These are phyloP conservation scores for Anoplolepis gracilipes DNA, from an alignment of 1,140 invertebrate genomes.

Conservation along the genomic window DNA sequence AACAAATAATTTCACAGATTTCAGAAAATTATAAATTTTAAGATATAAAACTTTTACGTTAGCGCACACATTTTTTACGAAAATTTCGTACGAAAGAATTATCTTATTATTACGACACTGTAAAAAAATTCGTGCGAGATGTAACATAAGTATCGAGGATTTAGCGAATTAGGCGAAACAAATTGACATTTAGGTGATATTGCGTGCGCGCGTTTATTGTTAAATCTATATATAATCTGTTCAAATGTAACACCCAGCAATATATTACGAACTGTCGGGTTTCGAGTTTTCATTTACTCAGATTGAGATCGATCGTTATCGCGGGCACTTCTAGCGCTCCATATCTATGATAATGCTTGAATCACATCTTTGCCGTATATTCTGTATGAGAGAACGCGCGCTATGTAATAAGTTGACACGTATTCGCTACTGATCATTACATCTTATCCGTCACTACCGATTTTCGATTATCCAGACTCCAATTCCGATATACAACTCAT, in stretches of 20 bases:
- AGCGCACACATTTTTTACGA: not conserved
- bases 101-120: constrained; percentile 15
- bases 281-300: constrained; percentile 44
- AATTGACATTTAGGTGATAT: not conserved
- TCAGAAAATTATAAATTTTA: not conserved
- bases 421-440: not conserved
- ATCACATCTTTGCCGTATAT: constrained; percentile 15
- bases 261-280: constrained; percentile 65
- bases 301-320: constrained; percentile 67
- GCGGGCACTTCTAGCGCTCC: constrained; percentile 3
- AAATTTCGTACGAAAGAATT: constrained; percentile 14
- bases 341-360: constrained; percentile 41
- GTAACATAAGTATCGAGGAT: not conserved
- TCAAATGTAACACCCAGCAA: constrained; percentile 70
- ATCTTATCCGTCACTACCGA: constrained; percentile 9
- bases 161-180: constrained; percentile 20
- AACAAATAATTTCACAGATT: not conserved
- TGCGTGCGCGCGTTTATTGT: not conserved
- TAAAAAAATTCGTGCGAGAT: not conserved
- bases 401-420: constrained; percentile 20
- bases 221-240: constrained; percentile 54
- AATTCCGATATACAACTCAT: not conserved
- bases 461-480: not conserved
- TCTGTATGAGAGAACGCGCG: not conserved
- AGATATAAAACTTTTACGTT: not conserved